Evolutionary conservation across 1,140 invertebrate genomes (phyloP).

Genomic region (Pteromalus puparum): DNA sequence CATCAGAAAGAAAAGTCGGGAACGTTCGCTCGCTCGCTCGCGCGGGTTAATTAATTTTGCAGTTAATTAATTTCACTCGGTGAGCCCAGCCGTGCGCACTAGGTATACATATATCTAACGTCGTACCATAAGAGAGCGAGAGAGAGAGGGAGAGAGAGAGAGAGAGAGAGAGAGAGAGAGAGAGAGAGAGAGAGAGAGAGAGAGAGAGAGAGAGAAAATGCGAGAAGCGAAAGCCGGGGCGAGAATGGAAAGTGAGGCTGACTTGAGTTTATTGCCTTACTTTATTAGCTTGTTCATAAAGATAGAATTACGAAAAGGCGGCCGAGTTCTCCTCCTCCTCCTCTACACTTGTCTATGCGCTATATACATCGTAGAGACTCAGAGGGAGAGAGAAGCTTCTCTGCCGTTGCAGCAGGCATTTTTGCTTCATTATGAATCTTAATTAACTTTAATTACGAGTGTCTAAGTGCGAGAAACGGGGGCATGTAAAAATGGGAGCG

Average conservation of each 20-base stretch:
- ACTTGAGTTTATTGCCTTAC: slow-evolving; percentile 43
- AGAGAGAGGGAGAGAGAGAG: background rate
- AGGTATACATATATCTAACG: background rate
- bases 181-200: background rate
- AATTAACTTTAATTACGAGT: slow-evolving; percentile 42
- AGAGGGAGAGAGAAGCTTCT: background rate
- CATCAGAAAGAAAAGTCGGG: slow-evolving; percentile 5
- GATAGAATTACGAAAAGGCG: slow-evolving; percentile 39
- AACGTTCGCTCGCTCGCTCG: background rate
- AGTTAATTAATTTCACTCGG: slow-evolving; percentile 45
- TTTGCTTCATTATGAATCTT: slow-evolving; percentile 41
- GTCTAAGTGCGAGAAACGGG: background rate
- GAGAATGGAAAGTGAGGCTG: slow-evolving; percentile 36
- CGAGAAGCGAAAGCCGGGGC: background rate
- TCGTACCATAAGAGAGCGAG: too few species aligned
- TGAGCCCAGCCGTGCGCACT: background rate
- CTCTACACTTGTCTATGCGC: background rate
- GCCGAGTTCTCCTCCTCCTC: background rate
- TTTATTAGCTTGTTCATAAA: slow-evolving; percentile 49
- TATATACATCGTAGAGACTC: background rate
- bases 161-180: background rate
- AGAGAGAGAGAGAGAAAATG: background rate
- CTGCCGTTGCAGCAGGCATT: background rate
- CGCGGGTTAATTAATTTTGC: slow-evolving; percentile 45
- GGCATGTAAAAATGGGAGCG: background rate